Evolutionary conservation across 1,140 invertebrate genomes (phyloP).

Genomic region (Ectropis grisescens): DNA sequence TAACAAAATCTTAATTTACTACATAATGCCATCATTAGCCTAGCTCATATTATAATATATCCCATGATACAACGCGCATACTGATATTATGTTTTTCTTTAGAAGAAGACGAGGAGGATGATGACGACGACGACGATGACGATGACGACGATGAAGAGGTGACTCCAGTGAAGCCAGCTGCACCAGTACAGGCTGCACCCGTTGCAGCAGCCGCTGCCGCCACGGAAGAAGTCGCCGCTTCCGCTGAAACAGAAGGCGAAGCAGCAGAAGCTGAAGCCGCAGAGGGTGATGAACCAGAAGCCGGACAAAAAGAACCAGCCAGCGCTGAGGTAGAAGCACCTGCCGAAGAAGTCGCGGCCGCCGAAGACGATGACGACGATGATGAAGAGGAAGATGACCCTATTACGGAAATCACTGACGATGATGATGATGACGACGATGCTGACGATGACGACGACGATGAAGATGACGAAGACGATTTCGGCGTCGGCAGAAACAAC

Average conservation of each 20-base stretch:
- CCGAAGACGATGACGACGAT: conserved; percentile 71
- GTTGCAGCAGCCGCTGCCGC: conserved; percentile 50
- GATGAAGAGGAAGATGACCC: conserved; percentile 75
- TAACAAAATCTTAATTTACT: too few relatives aligned
- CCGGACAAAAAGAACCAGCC: conserved; percentile 48
- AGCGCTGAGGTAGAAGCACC: conserved; percentile 42
- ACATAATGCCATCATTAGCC: too few relatives aligned
- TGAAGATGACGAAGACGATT: conserved; percentile 75
- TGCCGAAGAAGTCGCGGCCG: conserved; percentile 53
- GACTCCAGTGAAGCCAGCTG: conserved; percentile 52
- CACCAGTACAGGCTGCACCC: conserved; percentile 59
- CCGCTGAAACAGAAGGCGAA: conserved; percentile 55
- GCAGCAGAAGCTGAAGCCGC: conserved; percentile 63
- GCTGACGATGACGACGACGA: conserved; percentile 82
- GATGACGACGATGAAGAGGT: conserved; percentile 84
- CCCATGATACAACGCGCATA: too few relatives aligned
- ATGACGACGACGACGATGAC: conserved; percentile 77
- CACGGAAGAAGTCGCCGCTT: conserved; percentile 51
- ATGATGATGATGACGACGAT: conserved; percentile 80
- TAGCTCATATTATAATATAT: too few relatives aligned
- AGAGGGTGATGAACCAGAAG: conserved; percentile 48
- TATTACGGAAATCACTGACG: conserved; percentile 73
- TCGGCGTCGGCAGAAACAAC: conserved; percentile 73
- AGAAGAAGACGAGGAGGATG: conserved; percentile 74
- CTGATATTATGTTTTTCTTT: conserved; percentile 2